These are phyloP conservation scores for Vidua chalybeata DNA, from an alignment of 2,113 vertebrate genomes.

Conservation along the genomic window DNA sequence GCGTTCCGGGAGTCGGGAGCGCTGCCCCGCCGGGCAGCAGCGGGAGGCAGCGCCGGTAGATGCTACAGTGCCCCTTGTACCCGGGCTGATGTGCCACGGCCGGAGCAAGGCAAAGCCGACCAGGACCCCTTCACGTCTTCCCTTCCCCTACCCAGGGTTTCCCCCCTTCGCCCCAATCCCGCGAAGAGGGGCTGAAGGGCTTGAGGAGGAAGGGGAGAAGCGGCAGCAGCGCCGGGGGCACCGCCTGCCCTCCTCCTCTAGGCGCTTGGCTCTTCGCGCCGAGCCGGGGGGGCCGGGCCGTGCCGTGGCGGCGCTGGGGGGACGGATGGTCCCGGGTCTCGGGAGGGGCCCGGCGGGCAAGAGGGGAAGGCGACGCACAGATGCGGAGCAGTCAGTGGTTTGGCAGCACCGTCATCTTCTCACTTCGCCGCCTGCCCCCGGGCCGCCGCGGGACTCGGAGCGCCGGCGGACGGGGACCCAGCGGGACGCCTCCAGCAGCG, in stretches of 20 bases:
- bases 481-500: background rate
- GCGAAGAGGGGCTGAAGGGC: background rate
- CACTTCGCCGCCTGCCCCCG: background rate
- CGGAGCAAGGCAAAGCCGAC: background rate
- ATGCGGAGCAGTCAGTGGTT: background rate
- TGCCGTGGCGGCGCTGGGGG: background rate
- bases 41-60: background rate
- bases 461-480: background rate
- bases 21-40: background rate
- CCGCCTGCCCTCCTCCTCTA: background rate
- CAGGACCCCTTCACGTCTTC: background rate
- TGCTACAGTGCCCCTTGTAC: background rate
- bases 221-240: background rate
- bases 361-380: background rate
- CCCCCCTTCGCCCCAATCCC: background rate
- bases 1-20: background rate
- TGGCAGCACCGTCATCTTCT: constrained; percentile 20
- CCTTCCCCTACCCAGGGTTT: background rate
- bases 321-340: background rate
- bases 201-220: background rate
- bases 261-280: background rate
- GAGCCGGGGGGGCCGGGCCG: background rate
- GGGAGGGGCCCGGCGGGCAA: background rate
- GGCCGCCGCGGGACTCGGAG: background rate
- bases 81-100: background rate